Evolutionary conservation across 2,797 vertebrate species (phyloP).

Genomic region (Argya squamiceps): DNA sequence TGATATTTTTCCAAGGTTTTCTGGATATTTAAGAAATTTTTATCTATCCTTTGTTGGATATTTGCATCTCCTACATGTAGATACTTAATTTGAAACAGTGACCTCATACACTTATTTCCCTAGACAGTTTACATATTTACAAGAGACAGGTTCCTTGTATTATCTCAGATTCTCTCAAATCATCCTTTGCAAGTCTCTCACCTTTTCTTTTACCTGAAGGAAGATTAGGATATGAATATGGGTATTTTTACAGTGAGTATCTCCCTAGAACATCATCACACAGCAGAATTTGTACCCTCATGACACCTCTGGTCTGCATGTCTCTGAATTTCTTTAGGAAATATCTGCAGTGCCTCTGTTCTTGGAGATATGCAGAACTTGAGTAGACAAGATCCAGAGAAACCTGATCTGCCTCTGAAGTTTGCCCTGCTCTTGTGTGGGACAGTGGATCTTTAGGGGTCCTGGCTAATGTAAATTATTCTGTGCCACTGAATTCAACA

Average conservation of each 20-base stretch:
- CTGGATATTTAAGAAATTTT: background rate
- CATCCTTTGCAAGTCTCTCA: background rate
- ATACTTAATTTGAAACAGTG: background rate
- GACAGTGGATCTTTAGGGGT: background rate
- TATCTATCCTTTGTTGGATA: background rate
- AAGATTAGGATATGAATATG: background rate
- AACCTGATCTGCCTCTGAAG: background rate
- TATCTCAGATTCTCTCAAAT: background rate
- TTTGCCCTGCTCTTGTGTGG: background rate
- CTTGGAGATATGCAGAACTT: background rate
- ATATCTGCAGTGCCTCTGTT: background rate
- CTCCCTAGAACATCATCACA: background rate
- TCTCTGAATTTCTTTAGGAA: background rate
- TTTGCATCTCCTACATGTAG: background rate
- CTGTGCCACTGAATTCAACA: background rate
- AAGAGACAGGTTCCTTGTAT: background rate
- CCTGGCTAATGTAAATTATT: background rate
- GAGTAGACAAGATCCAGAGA: background rate
- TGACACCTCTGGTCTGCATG: background rate
- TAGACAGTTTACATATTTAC: background rate
- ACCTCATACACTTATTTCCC: background rate
- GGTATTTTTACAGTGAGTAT: background rate
- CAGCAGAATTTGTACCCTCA: background rate
- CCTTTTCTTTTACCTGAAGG: background rate
- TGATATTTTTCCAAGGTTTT: background rate